A percentile compares a stretch with the other conserved stretches of the same genome.
Evolutionary conservation across 2,797 vertebrate species (phyloP).

Genomic region (Lophotriccus pileatus): DNA sequence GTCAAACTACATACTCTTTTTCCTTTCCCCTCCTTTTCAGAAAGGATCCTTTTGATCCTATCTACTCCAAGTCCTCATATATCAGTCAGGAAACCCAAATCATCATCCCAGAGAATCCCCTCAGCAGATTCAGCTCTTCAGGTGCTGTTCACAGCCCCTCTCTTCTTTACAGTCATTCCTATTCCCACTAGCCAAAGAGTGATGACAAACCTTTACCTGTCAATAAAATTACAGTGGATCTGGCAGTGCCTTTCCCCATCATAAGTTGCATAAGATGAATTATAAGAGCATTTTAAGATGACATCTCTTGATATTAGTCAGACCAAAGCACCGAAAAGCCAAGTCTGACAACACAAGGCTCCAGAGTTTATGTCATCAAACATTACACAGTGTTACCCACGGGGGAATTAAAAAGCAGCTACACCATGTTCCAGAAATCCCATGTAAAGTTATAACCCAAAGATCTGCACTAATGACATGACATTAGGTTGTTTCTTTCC

Average conservation of each 20-base stretch:
- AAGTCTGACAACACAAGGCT: background rate
- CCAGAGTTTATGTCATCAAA: background rate
- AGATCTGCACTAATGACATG: background rate
- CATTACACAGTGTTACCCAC: background rate
- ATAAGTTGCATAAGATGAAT: too few relatives aligned
- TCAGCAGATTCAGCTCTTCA: background rate
- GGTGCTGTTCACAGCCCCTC: background rate
- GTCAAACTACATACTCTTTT: background rate
- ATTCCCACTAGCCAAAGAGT: background rate
- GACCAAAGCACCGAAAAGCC: background rate
- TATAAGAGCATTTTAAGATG: background rate
- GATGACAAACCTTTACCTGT: background rate
- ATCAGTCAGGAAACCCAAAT: background rate
- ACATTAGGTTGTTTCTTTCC: slow-evolving; percentile 25
- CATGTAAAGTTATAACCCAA: background rate
- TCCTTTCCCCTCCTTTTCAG: background rate
- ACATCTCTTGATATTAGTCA: background rate
- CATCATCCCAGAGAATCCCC: background rate
- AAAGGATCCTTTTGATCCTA: background rate
- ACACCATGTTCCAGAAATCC: background rate
- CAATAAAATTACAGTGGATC: background rate
- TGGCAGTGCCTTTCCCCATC: background rate
- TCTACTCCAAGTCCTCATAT: background rate
- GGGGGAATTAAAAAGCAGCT: background rate
- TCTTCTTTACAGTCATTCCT: background rate